Base-by-base conservation (phyloP, 35 echinoderm and acorn worm genomes). In the Hemicentrotus pulcherrimus region DNA sequence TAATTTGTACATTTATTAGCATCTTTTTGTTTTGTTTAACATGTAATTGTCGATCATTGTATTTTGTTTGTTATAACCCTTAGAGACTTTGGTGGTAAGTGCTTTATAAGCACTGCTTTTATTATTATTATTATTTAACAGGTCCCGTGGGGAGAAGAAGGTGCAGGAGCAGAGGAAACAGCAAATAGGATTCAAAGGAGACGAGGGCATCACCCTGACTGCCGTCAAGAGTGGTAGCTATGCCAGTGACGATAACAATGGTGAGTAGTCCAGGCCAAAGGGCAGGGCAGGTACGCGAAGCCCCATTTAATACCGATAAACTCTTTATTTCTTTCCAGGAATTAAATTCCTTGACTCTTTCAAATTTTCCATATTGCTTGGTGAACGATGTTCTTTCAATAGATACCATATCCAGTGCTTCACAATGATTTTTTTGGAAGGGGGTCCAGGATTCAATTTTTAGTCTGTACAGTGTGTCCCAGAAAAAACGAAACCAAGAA, bases 161-260 rank as follows among this genome's bases (percentile, higher is more conserved):
- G 12, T 90, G 0, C 88, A 90, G 33, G 32, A 90, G 88, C 32
- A 90, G 32, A 90, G 32, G 12, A 9, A 16, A 22, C 18, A 45
- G 88, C 19, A 22, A 11, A 15, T 33, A 0, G 88, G 88, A 14
- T 16, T 12, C 14, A 90, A 90, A 32, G 88, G 88, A 47, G 88
- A 90, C 15, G 88, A 90, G 32, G 31, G 31, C 12, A 90, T 90
- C 32, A 90, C 88, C 0, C 88, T 90, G 12, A 90, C 88, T 10
- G 46, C 32, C 31, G 88, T 90, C 88, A 90, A 90, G 88, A 90
- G 88, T 19, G 88, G 88, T 90, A 46, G 46, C 31, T 90, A 90
- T 90, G 33, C 3, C 46, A 47, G 31, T 2, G 88, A 33, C 9
- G 88, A 90, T 90, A 47, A 33, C 88, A 90, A 90, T 24, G 88